Base-by-base conservation (phyloP, 1,140 invertebrate genomes). In the Drosophila littoralis region DNA sequence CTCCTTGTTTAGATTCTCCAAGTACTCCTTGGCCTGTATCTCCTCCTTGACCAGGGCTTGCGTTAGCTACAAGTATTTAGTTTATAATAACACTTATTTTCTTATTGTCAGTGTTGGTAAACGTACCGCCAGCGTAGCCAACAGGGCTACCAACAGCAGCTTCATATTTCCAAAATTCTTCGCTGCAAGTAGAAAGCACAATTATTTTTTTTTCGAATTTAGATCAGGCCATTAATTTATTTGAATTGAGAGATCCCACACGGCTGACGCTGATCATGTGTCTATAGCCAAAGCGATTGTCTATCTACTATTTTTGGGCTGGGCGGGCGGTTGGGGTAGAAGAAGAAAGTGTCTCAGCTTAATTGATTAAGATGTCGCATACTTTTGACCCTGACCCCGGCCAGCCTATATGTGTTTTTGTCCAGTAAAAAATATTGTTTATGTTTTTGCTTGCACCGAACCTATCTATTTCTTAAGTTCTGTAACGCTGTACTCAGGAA, bases 1-100 rank as follows among this genome's bases (percentile, higher is more conserved):
- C 64, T 93, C 93, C 17, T 92, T 93, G 76, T 96, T 95, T 5
- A 95, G 71, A 42, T 94, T 93, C n/a, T 93, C 73, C 58, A 96
- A 92, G 75, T 95, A 95, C 43, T 94, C 93, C 7, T 93, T 90
- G 0, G 94, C 95, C 54, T 93, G 92, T 5, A 95, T 93, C 71
- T 95, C 95, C 65, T 94, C 92, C 15, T 94, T 91, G 40, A 86
- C 78, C 51, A 68, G 17, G 3, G 81, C 90, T 38, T 83, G 60
- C n/a, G 72, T n/a, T 5, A 90, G 46, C 81, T 91, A 42, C 1
- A 32, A 15, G 67, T 4, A 38, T 4, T 42, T n/a, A 7, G n/a
- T 66, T 51, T 0, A 1, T 33, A 13, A 33, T 1, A 51, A 51
- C 32, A 50, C 22, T 46, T 8, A 45, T 15, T 9, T 1, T 7